phyloP scores from a whole-genome alignment of 2,888 invertebrate genomes.

The Endomychus coccineus region DNA sequence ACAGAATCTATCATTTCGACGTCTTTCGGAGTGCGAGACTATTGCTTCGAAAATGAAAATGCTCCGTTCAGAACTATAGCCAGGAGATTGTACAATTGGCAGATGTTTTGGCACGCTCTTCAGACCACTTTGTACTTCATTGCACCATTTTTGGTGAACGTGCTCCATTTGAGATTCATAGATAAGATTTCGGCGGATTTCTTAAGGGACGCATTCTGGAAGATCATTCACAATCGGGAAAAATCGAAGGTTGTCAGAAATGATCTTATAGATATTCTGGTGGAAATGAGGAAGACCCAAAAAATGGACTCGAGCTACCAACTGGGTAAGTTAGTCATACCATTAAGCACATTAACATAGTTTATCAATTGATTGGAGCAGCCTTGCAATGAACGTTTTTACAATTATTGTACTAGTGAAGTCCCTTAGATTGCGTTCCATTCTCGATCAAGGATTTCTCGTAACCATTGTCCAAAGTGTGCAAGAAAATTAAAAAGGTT shows the following conservation, averaged over 20 bases:
- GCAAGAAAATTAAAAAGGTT: no score
- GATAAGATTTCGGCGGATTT: conserved; percentile 16
- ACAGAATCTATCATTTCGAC: conserved; percentile 21
- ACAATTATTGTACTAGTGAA: no score
- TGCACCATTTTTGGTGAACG: conserved; percentile 18
- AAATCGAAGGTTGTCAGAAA: conserved; percentile 15
- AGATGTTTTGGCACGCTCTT: conserved; percentile 12
- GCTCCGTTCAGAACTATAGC: conserved; percentile 19
- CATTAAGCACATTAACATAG: no score
- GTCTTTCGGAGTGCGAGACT: conserved; percentile 22
- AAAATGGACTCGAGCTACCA: conserved; percentile 13
- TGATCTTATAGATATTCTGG: conserved; percentile 21
- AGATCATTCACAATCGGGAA: conserved; percentile 18
- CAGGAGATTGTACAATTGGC: conserved; percentile 17
- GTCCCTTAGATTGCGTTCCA: no score
- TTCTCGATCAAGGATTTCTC: no score
- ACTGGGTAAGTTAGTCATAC: conserved; percentile 11
- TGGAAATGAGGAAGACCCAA: conserved; percentile 16
- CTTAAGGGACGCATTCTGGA: conserved; percentile 18
- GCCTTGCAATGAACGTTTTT: no score
- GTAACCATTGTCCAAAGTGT: no score
- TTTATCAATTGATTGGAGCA: no score
- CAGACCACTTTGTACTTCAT: conserved; percentile 19
- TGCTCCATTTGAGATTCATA: conserved; percentile 20
- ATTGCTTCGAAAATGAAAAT: conserved; percentile 21